These are phyloP conservation scores for Coregonus ussuriensis DNA, from an alignment of 2,797 vertebrate species.

Conservation along the genomic window DNA sequence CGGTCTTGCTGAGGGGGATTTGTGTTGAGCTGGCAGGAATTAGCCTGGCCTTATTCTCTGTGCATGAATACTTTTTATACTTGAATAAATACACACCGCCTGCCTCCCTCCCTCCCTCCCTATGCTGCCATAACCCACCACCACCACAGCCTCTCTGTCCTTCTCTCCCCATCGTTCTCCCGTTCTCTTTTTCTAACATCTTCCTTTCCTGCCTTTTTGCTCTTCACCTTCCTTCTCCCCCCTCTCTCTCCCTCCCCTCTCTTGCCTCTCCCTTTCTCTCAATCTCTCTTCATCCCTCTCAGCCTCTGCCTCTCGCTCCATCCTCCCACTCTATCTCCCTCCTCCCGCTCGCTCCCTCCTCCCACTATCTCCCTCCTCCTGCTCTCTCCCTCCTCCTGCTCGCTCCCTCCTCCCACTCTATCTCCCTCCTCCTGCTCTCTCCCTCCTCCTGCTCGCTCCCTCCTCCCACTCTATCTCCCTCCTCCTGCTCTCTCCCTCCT, in stretches of 20 bases:
- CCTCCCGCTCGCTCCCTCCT: too few relatives aligned
- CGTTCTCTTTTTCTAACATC: neutral
- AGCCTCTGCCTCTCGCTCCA: constrained; percentile 20
- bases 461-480: constrained; percentile 44
- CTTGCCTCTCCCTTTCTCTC: constrained; percentile 30
- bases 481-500: constrained; percentile 29
- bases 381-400: too few relatives aligned
- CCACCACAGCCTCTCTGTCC: constrained; percentile 9
- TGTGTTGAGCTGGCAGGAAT: constrained; percentile 63
- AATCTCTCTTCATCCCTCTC: constrained; percentile 42
- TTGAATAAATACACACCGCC: constrained; percentile 58
- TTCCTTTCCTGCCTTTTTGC: neutral
- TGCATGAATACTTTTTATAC: constrained; percentile 67
- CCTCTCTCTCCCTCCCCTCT: constrained; percentile 22
- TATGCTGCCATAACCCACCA: neutral
- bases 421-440: neutral
- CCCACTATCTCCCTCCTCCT: too few relatives aligned
- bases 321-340: neutral
- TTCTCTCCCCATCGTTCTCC: neutral
- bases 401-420: neutral
- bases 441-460: constrained; percentile 19
- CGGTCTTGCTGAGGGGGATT: constrained; percentile 49
- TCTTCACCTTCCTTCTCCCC: neutral
- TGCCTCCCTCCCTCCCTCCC: constrained; percentile 18
- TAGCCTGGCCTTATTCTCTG: constrained; percentile 57